phyloP scores from a whole-genome alignment of 2,113 vertebrate genomes.

The Brachyhypopomus occidentalis region DNA sequence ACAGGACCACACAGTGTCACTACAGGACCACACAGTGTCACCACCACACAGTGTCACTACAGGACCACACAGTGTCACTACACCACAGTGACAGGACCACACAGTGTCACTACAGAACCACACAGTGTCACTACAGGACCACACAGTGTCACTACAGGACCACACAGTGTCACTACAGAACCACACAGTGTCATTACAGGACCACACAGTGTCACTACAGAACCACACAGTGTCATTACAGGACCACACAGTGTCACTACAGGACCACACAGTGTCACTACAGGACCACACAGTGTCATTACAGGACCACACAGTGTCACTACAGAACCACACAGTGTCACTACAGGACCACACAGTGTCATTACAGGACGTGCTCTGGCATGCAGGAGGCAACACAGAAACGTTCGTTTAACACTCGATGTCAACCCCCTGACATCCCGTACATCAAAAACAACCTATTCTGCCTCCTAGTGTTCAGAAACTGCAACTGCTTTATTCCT shows the following conservation, averaged over 20 bases:
- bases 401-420: not conserved
- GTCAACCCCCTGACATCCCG: not conserved
- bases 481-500: constrained; percentile 7
- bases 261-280: not conserved
- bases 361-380: not conserved
- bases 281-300: not conserved
- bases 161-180: too few species aligned
- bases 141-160: not conserved
- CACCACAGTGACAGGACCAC: too few species aligned
- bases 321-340: not conserved
- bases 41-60: not conserved
- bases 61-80: not conserved
- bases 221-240: not conserved
- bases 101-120: not conserved
- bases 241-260: not conserved
- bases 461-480: constrained; percentile 28
- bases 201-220: too few species aligned
- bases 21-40: too few species aligned
- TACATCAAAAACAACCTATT: constrained; percentile 17
- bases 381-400: not conserved
- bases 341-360: not conserved
- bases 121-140: not conserved
- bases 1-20: not conserved
- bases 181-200: not conserved
- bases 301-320: not conserved